phyloP scores from a whole-genome alignment of 53 echinoderm and acorn worm genomes.

The Paracentrotus lividus region DNA sequence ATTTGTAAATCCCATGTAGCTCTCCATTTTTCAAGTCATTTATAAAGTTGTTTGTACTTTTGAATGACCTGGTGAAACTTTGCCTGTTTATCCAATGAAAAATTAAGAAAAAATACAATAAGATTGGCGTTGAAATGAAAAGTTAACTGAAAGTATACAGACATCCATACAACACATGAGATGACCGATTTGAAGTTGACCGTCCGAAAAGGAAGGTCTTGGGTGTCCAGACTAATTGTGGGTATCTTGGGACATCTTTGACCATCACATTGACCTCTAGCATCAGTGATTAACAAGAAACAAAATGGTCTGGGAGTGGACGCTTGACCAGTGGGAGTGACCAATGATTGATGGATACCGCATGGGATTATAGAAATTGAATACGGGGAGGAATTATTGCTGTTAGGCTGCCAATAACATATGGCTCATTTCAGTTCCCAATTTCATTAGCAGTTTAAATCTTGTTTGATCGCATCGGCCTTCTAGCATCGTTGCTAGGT shows the following conservation, averaged over 20 bases:
- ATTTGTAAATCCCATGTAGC: too few species aligned
- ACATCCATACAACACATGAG: too few species aligned
- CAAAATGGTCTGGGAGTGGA: not conserved
- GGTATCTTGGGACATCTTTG: not conserved
- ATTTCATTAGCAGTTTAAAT: not conserved
- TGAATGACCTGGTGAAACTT: too few species aligned
- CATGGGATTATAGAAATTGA: not conserved
- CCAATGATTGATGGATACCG: constrained; percentile 48
- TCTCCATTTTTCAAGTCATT: too few species aligned
- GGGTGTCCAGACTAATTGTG: not conserved
- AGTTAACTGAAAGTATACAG: too few species aligned
- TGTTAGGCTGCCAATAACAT: not conserved
- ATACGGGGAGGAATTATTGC: constrained; percentile 24
- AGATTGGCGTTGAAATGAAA: too few species aligned
- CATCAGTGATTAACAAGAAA: not conserved
- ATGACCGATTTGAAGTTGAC: too few species aligned
- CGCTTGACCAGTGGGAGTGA: constrained; percentile 12
- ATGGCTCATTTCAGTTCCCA: not conserved
- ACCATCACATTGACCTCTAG: constrained; percentile 36
- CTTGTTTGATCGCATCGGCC: not conserved
- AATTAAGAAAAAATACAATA: too few species aligned
- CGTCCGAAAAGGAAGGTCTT: too few species aligned
- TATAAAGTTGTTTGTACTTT: too few species aligned
- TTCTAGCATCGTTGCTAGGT: too few species aligned
- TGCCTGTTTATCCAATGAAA: too few species aligned